Percentiles rank a stretch among this genome's conserved stretches.
phyloP scores from a whole-genome alignment of 2,113 vertebrate genomes.

The cat (Felis catus) region F.catus_Fca126_mat1.0 CM031411.1:99611001-99611500 shows the following conservation, averaged over 20 bases:
- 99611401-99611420: background rate
- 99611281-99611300: background rate
- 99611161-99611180: background rate
- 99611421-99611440: background rate
- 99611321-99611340: background rate
- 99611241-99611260: background rate
- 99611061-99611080: background rate
- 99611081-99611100: background rate
- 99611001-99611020: background rate
- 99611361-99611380: background rate
- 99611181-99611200: background rate
- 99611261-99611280: background rate
- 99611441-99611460: background rate
- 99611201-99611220: background rate
- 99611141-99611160: background rate
- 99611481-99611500: background rate
- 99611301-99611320: background rate
- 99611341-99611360: background rate
- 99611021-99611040: background rate
- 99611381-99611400: background rate
- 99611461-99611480: background rate
- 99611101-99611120: background rate
- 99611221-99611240: background rate
- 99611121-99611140: background rate
- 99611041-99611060: background rate